phyloP scores from a whole-genome alignment of 2,797 vertebrate species.

The Artibeus lituratus region DNA sequence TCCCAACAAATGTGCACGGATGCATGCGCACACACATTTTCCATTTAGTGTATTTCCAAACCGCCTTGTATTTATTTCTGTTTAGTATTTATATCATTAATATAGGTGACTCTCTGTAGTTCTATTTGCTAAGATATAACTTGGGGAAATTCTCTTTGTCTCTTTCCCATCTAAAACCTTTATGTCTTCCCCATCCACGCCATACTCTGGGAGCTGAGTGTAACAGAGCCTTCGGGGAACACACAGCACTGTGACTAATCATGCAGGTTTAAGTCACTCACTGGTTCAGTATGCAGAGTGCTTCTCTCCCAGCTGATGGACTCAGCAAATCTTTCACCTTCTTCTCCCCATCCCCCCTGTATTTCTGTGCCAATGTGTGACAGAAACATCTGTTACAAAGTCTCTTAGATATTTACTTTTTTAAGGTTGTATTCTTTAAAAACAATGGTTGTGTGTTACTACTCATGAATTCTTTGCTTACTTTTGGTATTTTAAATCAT shows the following conservation, averaged over 20 bases:
- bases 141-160: neutral
- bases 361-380: neutral
- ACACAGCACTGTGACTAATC: neutral
- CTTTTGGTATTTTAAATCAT: neutral
- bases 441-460: neutral
- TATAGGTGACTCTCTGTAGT: neutral
- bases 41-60: neutral
- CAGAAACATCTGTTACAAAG: neutral
- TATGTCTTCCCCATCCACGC: neutral
- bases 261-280: neutral
- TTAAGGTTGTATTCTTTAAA: neutral
- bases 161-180: neutral
- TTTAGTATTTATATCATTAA: neutral
- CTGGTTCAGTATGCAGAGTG: accelerated
- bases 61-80: neutral
- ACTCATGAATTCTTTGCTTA: neutral
- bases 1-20: neutral
- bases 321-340: neutral
- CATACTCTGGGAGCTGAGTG: neutral
- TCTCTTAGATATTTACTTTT: neutral
- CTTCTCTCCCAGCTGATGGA: neutral
- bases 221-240: neutral
- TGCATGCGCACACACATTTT: neutral
- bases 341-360: neutral
- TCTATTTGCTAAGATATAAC: neutral